These are phyloP conservation scores for Hyles euphorbiae DNA, from an alignment of 1,140 invertebrate genomes.

Conservation along the genomic window DNA sequence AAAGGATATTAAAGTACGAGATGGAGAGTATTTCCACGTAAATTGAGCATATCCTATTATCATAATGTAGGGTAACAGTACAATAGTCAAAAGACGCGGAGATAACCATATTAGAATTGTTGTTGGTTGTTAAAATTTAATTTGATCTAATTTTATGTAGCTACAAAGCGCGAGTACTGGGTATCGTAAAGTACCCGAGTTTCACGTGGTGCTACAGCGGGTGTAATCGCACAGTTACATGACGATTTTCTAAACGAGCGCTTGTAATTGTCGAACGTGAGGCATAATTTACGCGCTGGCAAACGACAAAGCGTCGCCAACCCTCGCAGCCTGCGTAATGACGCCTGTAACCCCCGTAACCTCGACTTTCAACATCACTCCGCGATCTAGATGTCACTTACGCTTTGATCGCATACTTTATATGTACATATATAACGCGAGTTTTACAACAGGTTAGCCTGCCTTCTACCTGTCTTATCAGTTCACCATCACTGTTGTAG, in stretches of 20 bases:
- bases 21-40: too few species aligned
- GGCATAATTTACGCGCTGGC: conserved; percentile 23
- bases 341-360: conserved; percentile 12
- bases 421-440: background rate
- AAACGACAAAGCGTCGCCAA: conserved; percentile 23
- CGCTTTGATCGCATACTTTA: conserved; percentile 10
- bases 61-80: too few species aligned
- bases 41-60: too few species aligned
- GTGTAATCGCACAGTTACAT: conserved; percentile 14
- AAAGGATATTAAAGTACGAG: too few species aligned
- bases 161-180: background rate
- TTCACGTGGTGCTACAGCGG: background rate
- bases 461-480: background rate
- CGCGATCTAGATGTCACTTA: conserved; percentile 1
- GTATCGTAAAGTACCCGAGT: too few species aligned
- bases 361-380: conserved; percentile 12
- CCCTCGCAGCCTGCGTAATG: conserved; percentile 22
- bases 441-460: conserved; percentile 6
- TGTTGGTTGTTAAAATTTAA: too few species aligned
- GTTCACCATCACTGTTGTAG: too few species aligned
- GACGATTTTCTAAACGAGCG: conserved; percentile 27
- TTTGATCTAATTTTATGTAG: too few species aligned
- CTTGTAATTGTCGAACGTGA: conserved; percentile 17
- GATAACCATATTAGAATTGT: too few species aligned
- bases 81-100: too few species aligned